These are phyloP conservation scores for Centroberyx gerrardi DNA, from an alignment of 2,797 vertebrate species.

Conservation along the genomic window DNA sequence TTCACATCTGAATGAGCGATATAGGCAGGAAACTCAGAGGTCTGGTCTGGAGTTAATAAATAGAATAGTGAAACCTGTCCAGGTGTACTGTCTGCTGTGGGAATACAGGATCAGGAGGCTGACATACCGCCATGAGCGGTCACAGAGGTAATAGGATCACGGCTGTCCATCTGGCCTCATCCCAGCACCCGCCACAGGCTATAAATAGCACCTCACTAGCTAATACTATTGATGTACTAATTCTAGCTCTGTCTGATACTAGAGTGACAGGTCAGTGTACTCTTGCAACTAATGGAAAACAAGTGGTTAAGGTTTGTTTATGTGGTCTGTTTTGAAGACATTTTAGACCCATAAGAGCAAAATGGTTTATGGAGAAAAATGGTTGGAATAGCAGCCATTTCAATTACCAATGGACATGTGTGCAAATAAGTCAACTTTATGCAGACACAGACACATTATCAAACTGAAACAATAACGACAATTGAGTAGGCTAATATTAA, in stretches of 20 bases:
- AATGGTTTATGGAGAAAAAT: not conserved
- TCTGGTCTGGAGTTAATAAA: conserved; percentile 41
- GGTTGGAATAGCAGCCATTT: not conserved
- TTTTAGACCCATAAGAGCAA: not conserved
- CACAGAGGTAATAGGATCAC: conserved; percentile 73
- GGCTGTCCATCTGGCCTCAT: conserved; percentile 65
- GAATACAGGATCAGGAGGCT: conserved; percentile 33
- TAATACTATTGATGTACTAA: conserved; percentile 57
- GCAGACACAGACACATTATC: not conserved
- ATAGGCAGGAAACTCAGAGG: conserved; percentile 10
- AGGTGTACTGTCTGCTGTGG: conserved; percentile 32
- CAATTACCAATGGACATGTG: not conserved
- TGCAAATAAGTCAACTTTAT: not conserved
- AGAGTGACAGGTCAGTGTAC: not conserved
- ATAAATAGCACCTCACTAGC: conserved; percentile 59
- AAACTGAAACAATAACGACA: not conserved
- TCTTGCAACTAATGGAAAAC: conserved; percentile 1
- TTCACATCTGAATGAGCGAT: conserved; percentile 26
- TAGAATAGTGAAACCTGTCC: conserved; percentile 38
- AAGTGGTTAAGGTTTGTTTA: not conserved
- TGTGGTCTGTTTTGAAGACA: not conserved
- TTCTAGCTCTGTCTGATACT: conserved; percentile 16
- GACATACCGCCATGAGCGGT: conserved; percentile 38
- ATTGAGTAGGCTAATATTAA: too few relatives aligned
- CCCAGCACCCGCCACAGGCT: conserved; percentile 49